Percentiles rank a stretch among this genome's conserved stretches.
These are phyloP conservation scores for Dasypogon diadema DNA, from an alignment of 2,888 invertebrate genomes.

Conservation along the genomic window DNA sequence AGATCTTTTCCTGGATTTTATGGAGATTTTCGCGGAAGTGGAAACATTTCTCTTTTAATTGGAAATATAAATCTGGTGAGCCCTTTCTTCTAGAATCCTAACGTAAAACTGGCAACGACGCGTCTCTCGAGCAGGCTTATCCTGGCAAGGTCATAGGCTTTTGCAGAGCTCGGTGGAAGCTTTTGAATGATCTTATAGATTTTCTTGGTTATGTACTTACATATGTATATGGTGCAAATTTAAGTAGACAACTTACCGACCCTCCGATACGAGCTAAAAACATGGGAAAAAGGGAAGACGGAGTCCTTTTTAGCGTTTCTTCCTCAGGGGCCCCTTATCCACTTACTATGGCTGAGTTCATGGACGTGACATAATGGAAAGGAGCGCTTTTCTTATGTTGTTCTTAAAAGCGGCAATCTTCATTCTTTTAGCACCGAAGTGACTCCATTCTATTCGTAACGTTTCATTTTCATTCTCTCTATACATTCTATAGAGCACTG, in stretches of 20 bases:
- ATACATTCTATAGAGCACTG: neutral
- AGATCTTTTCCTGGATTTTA: neutral
- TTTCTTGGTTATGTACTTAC: neutral
- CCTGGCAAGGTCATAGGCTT: conserved; percentile 49
- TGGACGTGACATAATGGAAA: conserved; percentile 36
- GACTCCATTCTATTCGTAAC: conserved; percentile 23
- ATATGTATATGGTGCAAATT: neutral
- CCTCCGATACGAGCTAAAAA: neutral
- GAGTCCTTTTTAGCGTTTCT: neutral
- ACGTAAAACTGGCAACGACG: conserved; percentile 37
- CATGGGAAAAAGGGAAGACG: neutral
- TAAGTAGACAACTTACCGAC: conserved; percentile 21
- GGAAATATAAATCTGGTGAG: no score
- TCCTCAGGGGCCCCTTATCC: neutral
- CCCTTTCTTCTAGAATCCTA: neutral
- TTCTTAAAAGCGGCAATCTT: conserved; percentile 20
- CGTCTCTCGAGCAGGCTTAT: conserved; percentile 33
- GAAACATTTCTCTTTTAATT: neutral
- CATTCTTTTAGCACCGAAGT: conserved; percentile 31
- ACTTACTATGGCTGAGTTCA: conserved; percentile 38
- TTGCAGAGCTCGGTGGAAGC: conserved; percentile 25
- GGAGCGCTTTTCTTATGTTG: conserved; percentile 10
- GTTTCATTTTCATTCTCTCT: conserved; percentile 15
- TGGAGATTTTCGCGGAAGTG: neutral
- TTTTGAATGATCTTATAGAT: conserved; percentile 19